phyloP scores from a whole-genome alignment of 2,797 vertebrate genomes.

The Rhinatrema bivittatum region DNA sequence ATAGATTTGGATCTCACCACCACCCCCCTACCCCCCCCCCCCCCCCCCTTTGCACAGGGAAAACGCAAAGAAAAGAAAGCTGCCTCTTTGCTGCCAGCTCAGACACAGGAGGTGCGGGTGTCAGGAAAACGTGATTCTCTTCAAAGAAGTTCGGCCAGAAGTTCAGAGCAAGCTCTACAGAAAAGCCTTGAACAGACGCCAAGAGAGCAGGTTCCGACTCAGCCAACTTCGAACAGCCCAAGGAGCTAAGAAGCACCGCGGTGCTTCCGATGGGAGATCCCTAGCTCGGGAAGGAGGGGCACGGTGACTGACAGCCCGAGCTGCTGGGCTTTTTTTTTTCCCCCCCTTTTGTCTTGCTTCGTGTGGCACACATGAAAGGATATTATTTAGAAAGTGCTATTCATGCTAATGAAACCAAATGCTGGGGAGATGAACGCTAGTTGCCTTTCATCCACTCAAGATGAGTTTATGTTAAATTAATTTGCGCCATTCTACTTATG shows the following conservation, averaged over 20 bases:
- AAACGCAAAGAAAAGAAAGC: too few relatives aligned
- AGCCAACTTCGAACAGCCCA: neutral
- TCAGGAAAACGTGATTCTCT: too few relatives aligned
- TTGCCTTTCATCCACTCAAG: neutral
- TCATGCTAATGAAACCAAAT: neutral
- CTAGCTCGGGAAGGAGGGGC: neutral
- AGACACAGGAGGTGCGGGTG: too few relatives aligned
- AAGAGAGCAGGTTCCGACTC: neutral
- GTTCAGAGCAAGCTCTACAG: neutral
- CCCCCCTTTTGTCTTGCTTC: constrained; percentile 11
- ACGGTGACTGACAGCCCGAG: constrained; percentile 5
- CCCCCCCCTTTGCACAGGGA: too few relatives aligned
- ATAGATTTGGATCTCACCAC: neutral
- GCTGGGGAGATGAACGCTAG: neutral
- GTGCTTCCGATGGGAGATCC: neutral
- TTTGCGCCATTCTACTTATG: neutral
- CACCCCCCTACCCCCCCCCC: too few relatives aligned
- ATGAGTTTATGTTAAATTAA: neutral
- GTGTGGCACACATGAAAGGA: neutral
- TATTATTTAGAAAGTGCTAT: constrained; percentile 4
- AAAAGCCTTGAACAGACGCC: neutral
- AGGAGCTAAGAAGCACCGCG: neutral
- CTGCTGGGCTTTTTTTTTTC: too few relatives aligned
- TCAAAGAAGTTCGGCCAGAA: too few relatives aligned
- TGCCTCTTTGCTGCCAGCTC: too few relatives aligned